phyloP scores from a whole-genome alignment of 2,888 invertebrate species.

The Athalia cordata region DNA sequence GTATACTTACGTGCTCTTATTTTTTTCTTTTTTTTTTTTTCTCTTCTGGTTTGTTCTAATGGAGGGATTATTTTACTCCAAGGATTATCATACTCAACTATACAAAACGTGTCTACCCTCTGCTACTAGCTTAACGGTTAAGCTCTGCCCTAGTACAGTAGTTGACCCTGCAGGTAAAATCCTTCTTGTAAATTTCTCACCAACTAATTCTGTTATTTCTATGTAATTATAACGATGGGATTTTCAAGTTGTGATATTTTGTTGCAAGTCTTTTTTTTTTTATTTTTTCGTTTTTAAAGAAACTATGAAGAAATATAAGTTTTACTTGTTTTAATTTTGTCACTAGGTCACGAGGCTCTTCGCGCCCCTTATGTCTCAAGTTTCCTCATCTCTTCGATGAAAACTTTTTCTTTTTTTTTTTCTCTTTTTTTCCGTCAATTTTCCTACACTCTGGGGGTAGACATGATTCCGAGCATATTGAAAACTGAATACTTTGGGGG shows the following conservation, averaged over 20 bases:
- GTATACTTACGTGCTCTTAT: too few relatives aligned
- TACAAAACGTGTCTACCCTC: not conserved
- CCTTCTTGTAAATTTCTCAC: not conserved
- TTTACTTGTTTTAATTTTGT: too few relatives aligned
- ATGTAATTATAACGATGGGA: too few relatives aligned
- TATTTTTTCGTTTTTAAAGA: too few relatives aligned
- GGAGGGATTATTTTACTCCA: slow-evolving; percentile 17
- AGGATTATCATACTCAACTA: not conserved
- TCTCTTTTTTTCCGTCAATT: slow-evolving; percentile 30
- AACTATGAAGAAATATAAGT: too few relatives aligned
- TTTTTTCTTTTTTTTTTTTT: too few relatives aligned
- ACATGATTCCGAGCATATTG: slow-evolving; percentile 43
- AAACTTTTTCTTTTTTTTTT: not conserved
- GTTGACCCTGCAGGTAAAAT: not conserved
- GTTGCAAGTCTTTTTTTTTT: too few relatives aligned
- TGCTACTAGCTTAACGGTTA: too few relatives aligned
- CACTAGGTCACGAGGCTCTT: too few relatives aligned
- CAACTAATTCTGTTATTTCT: not conserved
- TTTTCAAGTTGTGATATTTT: too few relatives aligned
- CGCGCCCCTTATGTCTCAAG: not conserved
- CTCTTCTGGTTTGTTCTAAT: not conserved
- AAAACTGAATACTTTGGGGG: slow-evolving; percentile 41
- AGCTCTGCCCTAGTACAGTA: not conserved
- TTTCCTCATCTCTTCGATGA: slow-evolving; percentile 6
- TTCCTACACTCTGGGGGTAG: slow-evolving; percentile 37